These are phyloP conservation scores for Clarias laeviceps DNA, from an alignment of 2,797 vertebrate genomes.

Conservation along the genomic window DNA sequence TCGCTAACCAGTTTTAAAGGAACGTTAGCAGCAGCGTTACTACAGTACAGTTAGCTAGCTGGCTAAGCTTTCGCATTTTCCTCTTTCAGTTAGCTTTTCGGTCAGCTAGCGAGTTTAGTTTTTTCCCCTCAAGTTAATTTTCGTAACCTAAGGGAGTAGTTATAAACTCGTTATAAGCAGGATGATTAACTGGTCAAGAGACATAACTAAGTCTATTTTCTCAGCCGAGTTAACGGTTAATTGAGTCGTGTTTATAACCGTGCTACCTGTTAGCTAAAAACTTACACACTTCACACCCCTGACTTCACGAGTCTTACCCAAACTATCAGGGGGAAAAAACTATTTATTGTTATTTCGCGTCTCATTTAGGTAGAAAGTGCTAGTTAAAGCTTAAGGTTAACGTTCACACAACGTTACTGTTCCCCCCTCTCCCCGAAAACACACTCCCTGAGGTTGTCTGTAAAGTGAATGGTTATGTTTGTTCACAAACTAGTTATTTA, in stretches of 20 bases:
- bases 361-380: background rate
- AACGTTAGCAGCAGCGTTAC: background rate
- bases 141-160: background rate
- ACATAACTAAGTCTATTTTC: background rate
- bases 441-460: background rate
- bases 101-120: background rate
- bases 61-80: background rate
- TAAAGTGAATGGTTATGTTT: background rate
- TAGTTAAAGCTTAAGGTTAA: background rate
- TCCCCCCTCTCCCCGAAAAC: background rate
- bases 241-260: background rate
- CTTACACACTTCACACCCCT: background rate
- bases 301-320: background rate
- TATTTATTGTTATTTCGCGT: background rate
- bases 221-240: background rate
- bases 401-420: background rate
- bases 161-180: background rate
- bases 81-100: background rate
- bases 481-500: background rate
- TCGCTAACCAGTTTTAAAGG: background rate
- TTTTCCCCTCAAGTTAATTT: background rate
- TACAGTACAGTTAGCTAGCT: constrained; percentile 11
- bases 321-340: too few species aligned
- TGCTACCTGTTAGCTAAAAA: constrained; percentile 21
- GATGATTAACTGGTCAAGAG: background rate